Conservation (phyloP, 2,113 vertebrate species). For the Fregetta grallaria region DNA sequence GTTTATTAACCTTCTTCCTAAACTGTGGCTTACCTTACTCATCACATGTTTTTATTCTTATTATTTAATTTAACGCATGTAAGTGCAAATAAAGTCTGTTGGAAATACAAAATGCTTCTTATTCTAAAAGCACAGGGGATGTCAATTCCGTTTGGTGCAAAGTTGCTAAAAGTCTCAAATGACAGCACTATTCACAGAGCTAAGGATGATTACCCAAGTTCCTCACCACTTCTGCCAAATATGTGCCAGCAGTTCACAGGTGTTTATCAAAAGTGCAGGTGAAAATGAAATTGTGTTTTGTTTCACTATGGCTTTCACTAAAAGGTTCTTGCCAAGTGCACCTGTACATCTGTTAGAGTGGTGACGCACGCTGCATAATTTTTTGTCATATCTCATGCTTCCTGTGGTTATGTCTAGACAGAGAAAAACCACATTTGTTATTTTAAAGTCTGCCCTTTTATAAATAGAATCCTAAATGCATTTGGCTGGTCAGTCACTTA, state of each 20-base stretch:
- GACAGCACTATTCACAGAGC: not conserved
- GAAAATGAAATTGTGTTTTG: not conserved
- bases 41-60: not conserved
- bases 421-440: not conserved
- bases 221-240: not conserved
- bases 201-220: not conserved
- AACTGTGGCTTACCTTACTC: not conserved
- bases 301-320: not conserved
- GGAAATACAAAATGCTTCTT: not conserved
- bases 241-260: not conserved
- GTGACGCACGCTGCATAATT: not conserved
- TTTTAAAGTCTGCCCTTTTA: not conserved
- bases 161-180: not conserved
- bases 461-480: not conserved
- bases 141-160: not conserved
- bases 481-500: not conserved
- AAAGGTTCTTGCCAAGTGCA: not conserved
- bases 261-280: not conserved
- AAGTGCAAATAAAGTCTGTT: not conserved
- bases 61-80: not conserved
- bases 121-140: not conserved
- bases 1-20: not conserved
- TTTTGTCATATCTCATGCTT: not conserved
- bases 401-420: slow-evolving; percentile 49
- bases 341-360: not conserved